Conservation (phyloP, 2,888 invertebrate genomes). For the Linyphia triangularis region DNA sequence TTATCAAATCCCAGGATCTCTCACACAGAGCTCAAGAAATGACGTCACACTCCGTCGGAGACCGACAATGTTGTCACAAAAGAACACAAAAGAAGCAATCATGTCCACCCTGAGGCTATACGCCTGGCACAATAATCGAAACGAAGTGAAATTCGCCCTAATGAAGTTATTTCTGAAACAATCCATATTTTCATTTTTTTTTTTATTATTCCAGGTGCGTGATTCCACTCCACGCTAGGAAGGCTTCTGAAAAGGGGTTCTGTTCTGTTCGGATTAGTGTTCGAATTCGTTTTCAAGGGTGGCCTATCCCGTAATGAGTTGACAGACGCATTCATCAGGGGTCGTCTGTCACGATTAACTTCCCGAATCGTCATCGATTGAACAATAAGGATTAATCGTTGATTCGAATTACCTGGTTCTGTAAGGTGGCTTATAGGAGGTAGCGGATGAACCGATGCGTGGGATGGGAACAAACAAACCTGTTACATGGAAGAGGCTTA, state of each 20-base stretch:
- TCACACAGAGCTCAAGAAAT: constrained; percentile 33
- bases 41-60: constrained; percentile 49
- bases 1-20: constrained; percentile 19
- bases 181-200: background rate
- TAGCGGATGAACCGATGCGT: constrained; percentile 17
- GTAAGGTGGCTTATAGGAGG: constrained; percentile 1
- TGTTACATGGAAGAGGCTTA: background rate
- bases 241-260: background rate
- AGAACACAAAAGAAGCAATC: constrained; percentile 21
- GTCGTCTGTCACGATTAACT: constrained; percentile 1
- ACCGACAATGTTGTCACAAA: constrained; percentile 53
- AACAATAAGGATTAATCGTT: constrained; percentile 41
- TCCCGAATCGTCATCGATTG: background rate
- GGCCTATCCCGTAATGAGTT: constrained; percentile 26
- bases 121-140: constrained; percentile 10
- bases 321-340: background rate
- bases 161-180: constrained; percentile 15
- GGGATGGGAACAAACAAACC: constrained; percentile 29
- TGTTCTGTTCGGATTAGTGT: constrained; percentile 1
- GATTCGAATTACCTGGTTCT: background rate
- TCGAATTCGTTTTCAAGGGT: constrained; percentile 47
- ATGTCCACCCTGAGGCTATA: background rate
- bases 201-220: background rate
- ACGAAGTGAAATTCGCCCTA: constrained; percentile 8
- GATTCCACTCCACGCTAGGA: background rate